Evolutionary conservation across 2,888 invertebrate species (phyloP).

Genomic region (Drosophila paracracens): DNA sequence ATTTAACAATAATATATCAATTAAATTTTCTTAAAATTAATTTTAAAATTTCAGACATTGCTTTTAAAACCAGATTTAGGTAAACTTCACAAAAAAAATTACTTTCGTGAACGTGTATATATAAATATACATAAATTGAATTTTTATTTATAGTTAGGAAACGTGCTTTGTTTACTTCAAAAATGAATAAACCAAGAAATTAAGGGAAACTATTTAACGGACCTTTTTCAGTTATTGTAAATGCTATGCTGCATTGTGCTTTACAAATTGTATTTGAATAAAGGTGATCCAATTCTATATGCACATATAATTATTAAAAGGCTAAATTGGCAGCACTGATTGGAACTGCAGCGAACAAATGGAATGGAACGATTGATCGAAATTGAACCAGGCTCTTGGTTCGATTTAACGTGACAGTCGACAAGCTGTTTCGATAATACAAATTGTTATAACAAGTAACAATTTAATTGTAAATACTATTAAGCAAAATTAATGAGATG

Average conservation of each 20-base stretch:
- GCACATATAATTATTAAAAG: background rate
- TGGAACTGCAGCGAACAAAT: background rate
- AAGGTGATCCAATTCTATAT: background rate
- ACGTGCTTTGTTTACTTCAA: background rate
- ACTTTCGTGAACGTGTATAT: background rate
- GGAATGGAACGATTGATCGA: background rate
- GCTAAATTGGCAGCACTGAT: background rate
- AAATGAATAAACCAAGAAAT: background rate
- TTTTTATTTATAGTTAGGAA: background rate
- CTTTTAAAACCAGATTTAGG: background rate
- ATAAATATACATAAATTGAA: background rate
- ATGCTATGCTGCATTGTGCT: background rate
- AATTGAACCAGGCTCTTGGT: background rate
- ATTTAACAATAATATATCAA: background rate
- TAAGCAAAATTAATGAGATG: constrained; percentile 27
- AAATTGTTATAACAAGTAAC: background rate
- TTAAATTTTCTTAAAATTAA: too few relatives aligned
- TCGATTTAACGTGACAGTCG: background rate
- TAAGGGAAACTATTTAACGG: background rate
- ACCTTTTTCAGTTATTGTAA: background rate
- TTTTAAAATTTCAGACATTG: background rate
- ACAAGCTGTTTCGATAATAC: background rate
- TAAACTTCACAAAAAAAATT: too few relatives aligned
- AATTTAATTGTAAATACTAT: constrained; percentile 6
- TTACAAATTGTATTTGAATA: background rate